Evolutionary conservation across 2,888 invertebrate species (phyloP), one percentile per base, ranked within the genome.

Genomic region (Nemotelus nigrinus): DNA sequence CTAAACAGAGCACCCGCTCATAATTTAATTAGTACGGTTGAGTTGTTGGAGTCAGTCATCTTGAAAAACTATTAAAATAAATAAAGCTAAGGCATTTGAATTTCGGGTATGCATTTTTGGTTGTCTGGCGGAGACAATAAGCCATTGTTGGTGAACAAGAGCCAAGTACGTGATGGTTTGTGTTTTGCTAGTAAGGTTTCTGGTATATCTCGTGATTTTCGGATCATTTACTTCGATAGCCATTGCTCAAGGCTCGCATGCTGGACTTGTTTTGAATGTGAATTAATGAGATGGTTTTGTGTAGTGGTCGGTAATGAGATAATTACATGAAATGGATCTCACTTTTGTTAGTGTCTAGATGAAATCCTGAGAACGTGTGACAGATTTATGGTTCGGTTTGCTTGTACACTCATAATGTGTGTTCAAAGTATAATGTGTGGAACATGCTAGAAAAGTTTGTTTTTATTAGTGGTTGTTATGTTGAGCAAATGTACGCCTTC

Each of bases 11-110:
- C 41, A 60, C 48, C 58, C 44, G 58, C 63, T 74, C 48, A 74
- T 74, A 74, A 74, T 74, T 74, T 74, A 74, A 74, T 74, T 74
- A 74, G 74, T 60, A 74, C 74, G 74, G 60, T 63, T 60, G 74
- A 74, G 60, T 74, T 60, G 60, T 25, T 45, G 50, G 57, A 48
- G 50, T 41, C 48, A 74, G 50, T 74, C 74, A 74, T 60, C 74
- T 63, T 63, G 47, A 74, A 74, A 74, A 74, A 74, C 74, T 74
- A 74, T 74, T 74, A 74, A 74, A 70, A 74, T 63, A 48, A 63
- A 57, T 74, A 74, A 63, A 3, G n/a, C 10, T 47, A 39, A 47
- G 72, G 25, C 25, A 25, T 25, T 25, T 25, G 25, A 25, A 43
- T 39, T 41, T 60, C 41, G 60, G 60, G 60, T 10, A 3, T 60